Base-by-base conservation (phyloP, 2,113 vertebrate genomes). In the Symphodus melops region DNA sequence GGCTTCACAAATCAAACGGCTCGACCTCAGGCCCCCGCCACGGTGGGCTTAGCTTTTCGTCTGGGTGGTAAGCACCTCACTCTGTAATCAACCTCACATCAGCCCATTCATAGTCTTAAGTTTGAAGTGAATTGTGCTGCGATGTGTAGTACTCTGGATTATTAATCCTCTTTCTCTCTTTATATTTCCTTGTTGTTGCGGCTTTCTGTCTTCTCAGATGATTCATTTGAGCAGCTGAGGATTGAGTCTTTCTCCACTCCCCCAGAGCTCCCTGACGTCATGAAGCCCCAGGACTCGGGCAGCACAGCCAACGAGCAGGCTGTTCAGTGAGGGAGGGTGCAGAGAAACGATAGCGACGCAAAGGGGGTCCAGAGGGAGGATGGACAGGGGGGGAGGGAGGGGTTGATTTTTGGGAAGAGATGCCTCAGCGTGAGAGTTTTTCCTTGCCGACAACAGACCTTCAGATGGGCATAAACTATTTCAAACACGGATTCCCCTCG, bases 1-100 rank as follows among this genome's bases (percentile, higher is more conserved):
- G 96, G 96, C 73, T 97, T 97, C 92, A 97, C 96, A 78, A 97
- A 96, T 77, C 96, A 97, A 86, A 97, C 96, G 0, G 96, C 96
- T 6, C 88, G 96, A 73, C 96, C 96, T 51, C 96, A 97, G 91
- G 95, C 96, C 17, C 96, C 96, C 0, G 96, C 94, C 75, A 97
- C 95, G 0, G 94, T 97, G 74, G 96, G 96, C 44, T 92, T 97
- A 86, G 95, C 96, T 42, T 97, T 97, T 83, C 93, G 95, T 78
- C 82, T 94, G 68, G 59, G 84, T 5, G 96, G 96, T 97, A 78
- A 88, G 83, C 61, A 1, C 4, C 28, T 68, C 3, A n/a, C 0
- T 17, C 19, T 70, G 44, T 20, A 12, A 19, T 14, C 28, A n/a
- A 1, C 46, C 10, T 20, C 42, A 5, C 20, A 1, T 8, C 12